Conservation (phyloP, 2,888 invertebrate genomes). For the Uropetala carovei region DNA sequence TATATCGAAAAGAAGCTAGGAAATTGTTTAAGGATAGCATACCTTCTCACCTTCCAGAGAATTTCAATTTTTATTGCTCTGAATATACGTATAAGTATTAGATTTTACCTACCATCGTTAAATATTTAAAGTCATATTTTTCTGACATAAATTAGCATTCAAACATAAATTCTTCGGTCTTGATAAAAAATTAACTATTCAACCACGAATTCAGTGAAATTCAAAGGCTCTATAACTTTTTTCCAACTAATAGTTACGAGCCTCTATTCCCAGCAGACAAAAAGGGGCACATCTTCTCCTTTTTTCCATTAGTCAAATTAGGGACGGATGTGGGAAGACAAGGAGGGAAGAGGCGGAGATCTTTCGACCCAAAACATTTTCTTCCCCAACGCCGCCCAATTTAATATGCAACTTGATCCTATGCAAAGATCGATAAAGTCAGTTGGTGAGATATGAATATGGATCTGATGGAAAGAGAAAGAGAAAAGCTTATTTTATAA, state of each 20-base stretch:
- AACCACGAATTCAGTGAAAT: no score
- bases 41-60: no score
- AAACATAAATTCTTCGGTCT: no score
- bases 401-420: conserved; percentile 68
- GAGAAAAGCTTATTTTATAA: conserved; percentile 28
- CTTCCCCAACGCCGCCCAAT: conserved; percentile 66
- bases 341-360: neutral
- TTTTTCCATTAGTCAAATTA: conserved; percentile 41
- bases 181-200: no score
- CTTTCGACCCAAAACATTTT: neutral
- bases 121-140: no score
- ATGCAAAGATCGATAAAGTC: conserved; percentile 66
- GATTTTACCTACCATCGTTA: no score
- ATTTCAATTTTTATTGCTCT: no score
- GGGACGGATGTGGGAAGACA: neutral
- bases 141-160: no score
- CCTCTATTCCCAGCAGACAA: neutral
- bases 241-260: neutral
- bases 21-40: no score
- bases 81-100: no score
- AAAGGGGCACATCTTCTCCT: neutral
- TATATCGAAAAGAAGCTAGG: no score
- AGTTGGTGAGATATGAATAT: conserved; percentile 28
- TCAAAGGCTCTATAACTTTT: neutral
- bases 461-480: neutral